These are phyloP conservation scores for pig (Sus scrofa) DNA, from an alignment of 2,113 vertebrate genomes.

Conservation along the genomic window DNA sequence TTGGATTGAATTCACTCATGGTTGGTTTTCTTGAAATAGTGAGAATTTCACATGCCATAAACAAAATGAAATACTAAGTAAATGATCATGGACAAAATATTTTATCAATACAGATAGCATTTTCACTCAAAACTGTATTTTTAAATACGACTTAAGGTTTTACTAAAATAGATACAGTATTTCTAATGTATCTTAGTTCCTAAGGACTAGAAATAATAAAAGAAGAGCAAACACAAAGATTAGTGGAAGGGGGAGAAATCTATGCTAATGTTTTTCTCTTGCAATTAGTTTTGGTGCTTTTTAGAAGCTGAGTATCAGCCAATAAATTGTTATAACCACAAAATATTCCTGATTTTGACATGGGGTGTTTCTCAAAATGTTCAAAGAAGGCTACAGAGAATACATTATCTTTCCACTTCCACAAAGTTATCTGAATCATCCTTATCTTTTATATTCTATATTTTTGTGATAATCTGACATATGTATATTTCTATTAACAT, in stretches of 20 bases:
- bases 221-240: neutral
- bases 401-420: neutral
- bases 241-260: neutral
- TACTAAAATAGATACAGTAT: neutral
- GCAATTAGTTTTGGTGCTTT: neutral
- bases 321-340: neutral
- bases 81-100: rapidly evolving
- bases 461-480: neutral
- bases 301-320: neutral
- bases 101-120: rapidly evolving
- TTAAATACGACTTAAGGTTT: conserved; percentile 35
- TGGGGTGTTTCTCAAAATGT: neutral
- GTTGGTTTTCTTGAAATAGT: neutral
- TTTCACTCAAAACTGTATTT: neutral
- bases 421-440: neutral
- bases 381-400: neutral
- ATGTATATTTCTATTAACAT: neutral
- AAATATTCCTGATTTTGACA: neutral
- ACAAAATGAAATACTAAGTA: neutral
- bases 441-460: neutral
- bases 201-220: neutral
- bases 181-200: neutral
- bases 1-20: neutral
- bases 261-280: neutral
- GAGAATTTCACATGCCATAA: neutral